Evolutionary conservation across 2,797 vertebrate genomes (phyloP).

Genomic region (Falco biarmicus): DNA sequence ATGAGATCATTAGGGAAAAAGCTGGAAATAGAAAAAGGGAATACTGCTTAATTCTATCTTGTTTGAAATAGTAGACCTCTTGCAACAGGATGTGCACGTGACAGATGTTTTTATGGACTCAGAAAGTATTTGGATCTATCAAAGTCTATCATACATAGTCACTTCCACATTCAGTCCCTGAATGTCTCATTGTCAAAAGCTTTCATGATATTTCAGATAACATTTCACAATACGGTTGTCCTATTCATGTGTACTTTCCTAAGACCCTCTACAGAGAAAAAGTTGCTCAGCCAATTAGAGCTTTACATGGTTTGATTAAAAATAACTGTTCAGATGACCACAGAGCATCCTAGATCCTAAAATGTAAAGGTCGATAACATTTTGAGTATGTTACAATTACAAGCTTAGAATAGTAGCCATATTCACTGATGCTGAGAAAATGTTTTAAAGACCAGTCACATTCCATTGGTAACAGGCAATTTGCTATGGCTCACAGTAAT

Average conservation of each 20-base stretch:
- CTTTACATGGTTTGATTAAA: neutral
- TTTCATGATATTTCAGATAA: neutral
- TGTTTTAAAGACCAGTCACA: neutral
- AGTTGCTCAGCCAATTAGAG: neutral
- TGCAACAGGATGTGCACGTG: neutral
- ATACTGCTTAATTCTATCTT: neutral
- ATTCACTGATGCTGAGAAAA: neutral
- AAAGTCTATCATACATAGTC: neutral
- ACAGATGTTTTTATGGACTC: neutral
- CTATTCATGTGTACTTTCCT: neutral
- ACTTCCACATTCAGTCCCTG: neutral
- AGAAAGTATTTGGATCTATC: neutral
- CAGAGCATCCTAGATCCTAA: neutral
- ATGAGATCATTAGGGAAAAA: neutral
- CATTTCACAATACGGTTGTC: neutral
- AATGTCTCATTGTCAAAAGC: neutral
- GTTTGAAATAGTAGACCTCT: neutral
- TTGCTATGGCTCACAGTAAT: accelerated
- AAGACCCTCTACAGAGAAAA: neutral
- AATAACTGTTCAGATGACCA: neutral
- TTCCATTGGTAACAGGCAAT: neutral
- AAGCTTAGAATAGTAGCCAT: neutral
- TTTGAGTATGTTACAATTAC: neutral
- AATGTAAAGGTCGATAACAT: neutral
- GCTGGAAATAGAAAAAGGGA: neutral